Evolutionary conservation across 2,797 vertebrate species (phyloP), one percentile per base, ranked within the genome.

Genomic region (Ptychadena robeensis): DNA sequence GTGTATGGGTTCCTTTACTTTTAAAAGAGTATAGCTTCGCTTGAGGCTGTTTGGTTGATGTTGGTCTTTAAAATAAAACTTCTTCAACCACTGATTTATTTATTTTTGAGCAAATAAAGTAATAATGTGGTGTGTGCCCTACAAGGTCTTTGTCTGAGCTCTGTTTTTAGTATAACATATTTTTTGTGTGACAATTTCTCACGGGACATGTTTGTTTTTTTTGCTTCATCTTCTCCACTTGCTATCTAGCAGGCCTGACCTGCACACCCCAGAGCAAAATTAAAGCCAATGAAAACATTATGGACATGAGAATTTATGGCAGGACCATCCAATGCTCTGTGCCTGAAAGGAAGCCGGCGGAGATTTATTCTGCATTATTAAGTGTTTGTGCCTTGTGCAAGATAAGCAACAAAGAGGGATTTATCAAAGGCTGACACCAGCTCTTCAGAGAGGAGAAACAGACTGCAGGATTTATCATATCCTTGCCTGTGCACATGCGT

Each of bases 311-410:
- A 85, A 85, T 85, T 85, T 80, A 85, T 85, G 83, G 83, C 31
- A 38, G 78, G 72, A 65, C 72, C 72, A 85, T 75, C 25, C 31
- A 80, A 85, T 71, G 66, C 65, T 85, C 72, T 14, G 32, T 76
- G 83, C 66, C 72, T 80, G 83, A 85, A 85, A 85, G 83, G 78
- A 85, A 85, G 83, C 75, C 72, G 70, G 78, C 53, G 30, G 66
- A 80, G 83, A 85, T 85, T 85, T 85, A 85, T 85, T 71, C 83
- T 75, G 80, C 83, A 85, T 85, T 85, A 85, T 85, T 85, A 85
- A 85, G 83, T 85, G 83, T 85, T 81, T 85, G 78, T 85, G 83
- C 83, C 78, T 85, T 85, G 72, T 85, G 83, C 83, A 80, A 85
- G 83, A 85, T 85, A 85, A 85, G 83, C 83, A 85, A 79, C 83